phyloP scores from a whole-genome alignment of 2,113 vertebrate species.

The Mystacornis crossleyi region DNA sequence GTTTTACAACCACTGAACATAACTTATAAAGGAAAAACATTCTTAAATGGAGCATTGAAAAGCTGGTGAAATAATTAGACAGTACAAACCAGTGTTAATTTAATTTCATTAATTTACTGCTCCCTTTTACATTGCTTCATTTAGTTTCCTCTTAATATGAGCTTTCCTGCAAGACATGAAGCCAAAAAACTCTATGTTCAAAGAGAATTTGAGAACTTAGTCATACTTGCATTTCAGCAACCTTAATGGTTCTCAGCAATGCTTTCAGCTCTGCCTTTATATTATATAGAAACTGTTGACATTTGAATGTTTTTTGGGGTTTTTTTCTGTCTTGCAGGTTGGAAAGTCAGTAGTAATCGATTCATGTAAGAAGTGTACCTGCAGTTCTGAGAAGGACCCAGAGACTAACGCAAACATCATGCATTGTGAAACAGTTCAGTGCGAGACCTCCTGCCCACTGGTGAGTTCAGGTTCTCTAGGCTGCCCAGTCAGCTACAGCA shows the following conservation, averaged over 20 bases:
- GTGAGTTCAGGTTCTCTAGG: constrained; percentile 29
- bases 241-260: not conserved
- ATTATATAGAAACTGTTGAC: not conserved
- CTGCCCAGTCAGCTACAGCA: not conserved
- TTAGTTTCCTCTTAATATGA: not conserved
- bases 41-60: not conserved
- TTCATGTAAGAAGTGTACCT: constrained; percentile 73
- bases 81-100: not conserved
- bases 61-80: not conserved
- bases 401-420: constrained; percentile 14
- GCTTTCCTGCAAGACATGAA: not conserved
- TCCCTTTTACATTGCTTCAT: not conserved
- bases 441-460: constrained; percentile 72
- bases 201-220: not conserved
- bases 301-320: accelerated
- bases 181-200: not conserved
- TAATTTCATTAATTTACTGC: not conserved
- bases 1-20: not conserved
- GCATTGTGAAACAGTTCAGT: constrained; percentile 65
- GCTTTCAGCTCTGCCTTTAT: not conserved
- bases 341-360: not conserved
- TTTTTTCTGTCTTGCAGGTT: not conserved
- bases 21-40: not conserved
- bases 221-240: not conserved
- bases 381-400: constrained; percentile 61